Conservation (phyloP, 1,140 invertebrate species). For the Camponotus vicinus region DNA sequence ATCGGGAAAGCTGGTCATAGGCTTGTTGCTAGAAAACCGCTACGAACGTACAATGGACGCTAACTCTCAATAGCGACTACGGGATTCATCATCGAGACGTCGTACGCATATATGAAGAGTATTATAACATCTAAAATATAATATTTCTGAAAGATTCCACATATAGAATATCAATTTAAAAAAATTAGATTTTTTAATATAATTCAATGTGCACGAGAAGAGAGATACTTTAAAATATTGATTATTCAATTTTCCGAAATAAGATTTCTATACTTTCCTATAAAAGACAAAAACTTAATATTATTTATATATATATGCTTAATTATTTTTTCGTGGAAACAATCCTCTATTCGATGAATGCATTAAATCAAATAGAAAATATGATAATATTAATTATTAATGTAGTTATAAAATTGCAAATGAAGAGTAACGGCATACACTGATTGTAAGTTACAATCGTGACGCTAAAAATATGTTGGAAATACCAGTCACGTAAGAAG, state of each 20-base stretch:
- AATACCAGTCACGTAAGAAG: slow-evolving; percentile 17
- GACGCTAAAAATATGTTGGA: slow-evolving; percentile 25
- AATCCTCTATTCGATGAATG: background rate
- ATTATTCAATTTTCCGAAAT: background rate
- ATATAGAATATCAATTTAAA: background rate
- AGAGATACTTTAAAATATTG: background rate
- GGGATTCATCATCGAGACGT: background rate
- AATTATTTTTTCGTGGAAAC: background rate
- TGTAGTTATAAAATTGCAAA: slow-evolving; percentile 6
- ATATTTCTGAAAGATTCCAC: background rate
- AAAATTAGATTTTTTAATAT: background rate
- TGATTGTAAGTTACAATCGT: background rate
- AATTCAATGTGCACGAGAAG: background rate
- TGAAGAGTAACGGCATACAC: background rate
- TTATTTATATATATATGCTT: background rate
- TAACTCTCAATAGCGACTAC: slow-evolving; percentile 15
- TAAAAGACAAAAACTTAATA: background rate
- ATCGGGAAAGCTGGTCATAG: slow-evolving; percentile 22
- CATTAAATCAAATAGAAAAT: background rate
- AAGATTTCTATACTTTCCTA: background rate
- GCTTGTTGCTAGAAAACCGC: slow-evolving; percentile 25
- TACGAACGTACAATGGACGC: slow-evolving; percentile 31
- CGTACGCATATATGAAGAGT: background rate
- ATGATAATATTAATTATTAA: no score
- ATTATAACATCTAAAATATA: background rate